These are phyloP conservation scores for Nycticryphes semicollaris DNA, from an alignment of 2,113 vertebrate species.

Conservation along the genomic window DNA sequence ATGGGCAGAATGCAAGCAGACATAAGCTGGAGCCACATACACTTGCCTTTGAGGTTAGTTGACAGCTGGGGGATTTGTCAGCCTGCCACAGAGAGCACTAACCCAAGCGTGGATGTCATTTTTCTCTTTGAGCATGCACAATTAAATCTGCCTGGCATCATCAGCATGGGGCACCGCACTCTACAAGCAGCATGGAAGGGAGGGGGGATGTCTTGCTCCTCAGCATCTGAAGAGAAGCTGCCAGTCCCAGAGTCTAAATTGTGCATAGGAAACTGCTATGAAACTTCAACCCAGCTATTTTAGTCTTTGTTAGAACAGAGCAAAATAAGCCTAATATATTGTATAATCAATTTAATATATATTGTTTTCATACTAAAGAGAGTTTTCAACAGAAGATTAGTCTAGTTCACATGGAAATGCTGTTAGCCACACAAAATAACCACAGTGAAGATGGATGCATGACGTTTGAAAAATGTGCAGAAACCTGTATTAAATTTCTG, in stretches of 20 bases:
- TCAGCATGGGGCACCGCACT: constrained; percentile 1
- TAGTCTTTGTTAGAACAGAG: background rate
- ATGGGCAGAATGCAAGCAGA: constrained; percentile 36
- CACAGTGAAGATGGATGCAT: background rate
- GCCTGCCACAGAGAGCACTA: constrained; percentile 63
- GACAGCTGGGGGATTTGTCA: constrained; percentile 66
- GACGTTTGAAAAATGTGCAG: background rate
- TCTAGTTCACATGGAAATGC: background rate
- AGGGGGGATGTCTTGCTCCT: background rate
- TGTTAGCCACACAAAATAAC: background rate
- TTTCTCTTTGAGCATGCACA: constrained; percentile 65
- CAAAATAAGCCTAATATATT: background rate
- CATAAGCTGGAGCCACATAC: constrained; percentile 35
- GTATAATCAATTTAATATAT: background rate
- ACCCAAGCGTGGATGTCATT: constrained; percentile 46
- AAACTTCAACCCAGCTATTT: background rate
- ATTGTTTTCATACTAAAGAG: background rate
- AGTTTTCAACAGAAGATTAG: background rate
- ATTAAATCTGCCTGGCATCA: constrained; percentile 64
- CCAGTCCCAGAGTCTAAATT: background rate
- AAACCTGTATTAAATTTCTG: background rate
- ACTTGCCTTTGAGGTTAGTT: constrained; percentile 58
- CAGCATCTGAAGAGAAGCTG: background rate
- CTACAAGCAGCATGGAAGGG: background rate
- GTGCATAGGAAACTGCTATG: background rate